phyloP scores from a whole-genome alignment of 2,113 vertebrate species.

The Calyptomena viridis region DNA sequence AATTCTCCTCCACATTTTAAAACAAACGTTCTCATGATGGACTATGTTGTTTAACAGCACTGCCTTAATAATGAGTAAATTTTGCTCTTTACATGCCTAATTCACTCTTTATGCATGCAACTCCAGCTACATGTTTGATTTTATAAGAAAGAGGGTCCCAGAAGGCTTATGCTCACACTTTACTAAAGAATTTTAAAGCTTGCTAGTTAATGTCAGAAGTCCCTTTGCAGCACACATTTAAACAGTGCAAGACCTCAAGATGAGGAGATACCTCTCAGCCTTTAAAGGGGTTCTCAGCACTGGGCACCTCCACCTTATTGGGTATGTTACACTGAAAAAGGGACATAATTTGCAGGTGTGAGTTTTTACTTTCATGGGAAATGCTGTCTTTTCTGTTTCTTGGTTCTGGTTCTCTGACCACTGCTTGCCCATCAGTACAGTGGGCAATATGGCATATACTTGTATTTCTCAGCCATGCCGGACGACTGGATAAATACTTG shows the following conservation, averaged over 20 bases:
- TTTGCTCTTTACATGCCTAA: not conserved
- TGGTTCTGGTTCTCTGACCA: not conserved
- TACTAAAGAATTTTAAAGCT: not conserved
- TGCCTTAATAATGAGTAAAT: not conserved
- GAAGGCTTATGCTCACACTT: not conserved
- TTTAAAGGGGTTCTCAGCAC: not conserved
- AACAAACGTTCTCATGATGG: not conserved
- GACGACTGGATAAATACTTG: not conserved
- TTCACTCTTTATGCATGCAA: not conserved
- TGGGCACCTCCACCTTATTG: not conserved
- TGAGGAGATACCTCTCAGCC: not conserved
- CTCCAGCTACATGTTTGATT: not conserved
- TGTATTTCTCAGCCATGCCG: not conserved
- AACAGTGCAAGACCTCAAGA: not conserved
- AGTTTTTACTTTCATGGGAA: not conserved
- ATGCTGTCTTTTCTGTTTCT: not conserved
- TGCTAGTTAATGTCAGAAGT: not conserved
- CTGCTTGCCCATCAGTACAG: not conserved
- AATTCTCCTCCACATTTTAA: not conserved
- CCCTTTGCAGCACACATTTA: not conserved
- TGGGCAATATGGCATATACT: rapidly evolving
- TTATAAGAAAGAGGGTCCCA: not conserved
- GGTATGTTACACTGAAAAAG: not conserved
- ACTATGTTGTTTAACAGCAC: not conserved
- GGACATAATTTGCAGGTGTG: rapidly evolving